Conservation (phyloP, 1,140 invertebrate species). For the Rhagoletis zephyria region DNA sequence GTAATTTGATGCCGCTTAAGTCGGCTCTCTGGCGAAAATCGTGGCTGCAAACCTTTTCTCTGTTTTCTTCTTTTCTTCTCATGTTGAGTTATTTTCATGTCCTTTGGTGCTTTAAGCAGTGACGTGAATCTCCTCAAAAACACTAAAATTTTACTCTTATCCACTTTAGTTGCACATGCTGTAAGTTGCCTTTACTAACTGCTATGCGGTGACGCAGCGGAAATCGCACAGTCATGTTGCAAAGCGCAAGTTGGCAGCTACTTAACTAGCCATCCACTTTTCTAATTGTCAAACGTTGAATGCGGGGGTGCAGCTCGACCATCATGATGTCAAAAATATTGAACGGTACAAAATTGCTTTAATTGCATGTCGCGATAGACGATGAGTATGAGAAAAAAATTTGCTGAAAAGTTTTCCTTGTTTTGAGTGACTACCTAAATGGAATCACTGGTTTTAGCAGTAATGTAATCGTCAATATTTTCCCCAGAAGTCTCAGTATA, state of each 20-base stretch:
- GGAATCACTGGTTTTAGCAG: too few species aligned
- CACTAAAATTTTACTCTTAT: not conserved
- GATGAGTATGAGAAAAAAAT: not conserved
- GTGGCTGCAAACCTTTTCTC: not conserved
- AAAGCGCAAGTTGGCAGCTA: not conserved
- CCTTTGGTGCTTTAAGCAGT: not conserved
- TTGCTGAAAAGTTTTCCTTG: not conserved
- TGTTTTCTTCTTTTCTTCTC: not conserved
- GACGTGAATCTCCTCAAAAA: constrained; percentile 3
- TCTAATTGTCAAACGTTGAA: not conserved
- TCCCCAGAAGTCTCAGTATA: too few species aligned
- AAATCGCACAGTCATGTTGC: not conserved
- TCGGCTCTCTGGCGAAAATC: not conserved
- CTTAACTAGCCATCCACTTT: not conserved
- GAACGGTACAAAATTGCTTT: not conserved
- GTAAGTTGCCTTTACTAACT: not conserved
- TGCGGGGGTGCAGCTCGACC: not conserved
- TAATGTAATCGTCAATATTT: too few species aligned
- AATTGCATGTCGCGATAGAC: not conserved
- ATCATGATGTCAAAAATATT: constrained; percentile 11
- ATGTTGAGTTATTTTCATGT: not conserved
- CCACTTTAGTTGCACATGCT: not conserved
- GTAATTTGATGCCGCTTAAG: not conserved
- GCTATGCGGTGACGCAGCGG: not conserved
- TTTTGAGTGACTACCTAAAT: too few species aligned